These are phyloP conservation scores for Sakesphorus luctuosus DNA, from an alignment of 2,113 vertebrate genomes.

Conservation along the genomic window DNA sequence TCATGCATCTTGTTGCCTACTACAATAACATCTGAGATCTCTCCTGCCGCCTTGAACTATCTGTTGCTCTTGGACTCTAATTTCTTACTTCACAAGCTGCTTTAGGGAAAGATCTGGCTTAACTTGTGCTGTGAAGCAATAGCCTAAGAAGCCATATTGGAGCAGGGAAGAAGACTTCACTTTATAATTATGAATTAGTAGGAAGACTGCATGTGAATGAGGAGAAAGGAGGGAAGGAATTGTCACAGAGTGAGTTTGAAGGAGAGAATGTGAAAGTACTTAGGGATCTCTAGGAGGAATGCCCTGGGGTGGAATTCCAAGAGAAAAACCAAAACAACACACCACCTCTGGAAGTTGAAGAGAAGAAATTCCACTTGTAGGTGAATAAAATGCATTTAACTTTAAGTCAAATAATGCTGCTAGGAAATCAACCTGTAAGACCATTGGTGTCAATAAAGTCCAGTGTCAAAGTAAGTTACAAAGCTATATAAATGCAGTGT, in stretches of 20 bases:
- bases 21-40: neutral
- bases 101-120: neutral
- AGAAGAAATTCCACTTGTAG: neutral
- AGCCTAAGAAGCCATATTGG: neutral
- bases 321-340: neutral
- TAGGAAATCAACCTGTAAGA: neutral
- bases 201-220: neutral
- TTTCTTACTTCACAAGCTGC: neutral
- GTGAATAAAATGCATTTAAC: neutral
- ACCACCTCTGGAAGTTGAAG: neutral
- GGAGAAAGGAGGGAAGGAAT: neutral
- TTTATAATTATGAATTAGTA: neutral
- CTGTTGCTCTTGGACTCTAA: neutral
- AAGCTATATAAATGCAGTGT: neutral
- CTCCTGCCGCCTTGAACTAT: neutral
- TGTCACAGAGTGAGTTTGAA: neutral
- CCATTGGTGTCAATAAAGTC: neutral
- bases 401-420: neutral
- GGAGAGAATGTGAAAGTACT: neutral
- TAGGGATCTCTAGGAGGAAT: neutral
- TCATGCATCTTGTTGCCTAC: neutral
- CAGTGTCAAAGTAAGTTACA: neutral
- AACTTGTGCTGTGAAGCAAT: neutral
- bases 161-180: neutral
- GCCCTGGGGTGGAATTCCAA: neutral